A percentile compares a stretch with the other conserved stretches of the same genome.
These are phyloP conservation scores for Oryzias celebensis DNA, from an alignment of 2,113 vertebrate genomes.

Conservation along the genomic window DNA sequence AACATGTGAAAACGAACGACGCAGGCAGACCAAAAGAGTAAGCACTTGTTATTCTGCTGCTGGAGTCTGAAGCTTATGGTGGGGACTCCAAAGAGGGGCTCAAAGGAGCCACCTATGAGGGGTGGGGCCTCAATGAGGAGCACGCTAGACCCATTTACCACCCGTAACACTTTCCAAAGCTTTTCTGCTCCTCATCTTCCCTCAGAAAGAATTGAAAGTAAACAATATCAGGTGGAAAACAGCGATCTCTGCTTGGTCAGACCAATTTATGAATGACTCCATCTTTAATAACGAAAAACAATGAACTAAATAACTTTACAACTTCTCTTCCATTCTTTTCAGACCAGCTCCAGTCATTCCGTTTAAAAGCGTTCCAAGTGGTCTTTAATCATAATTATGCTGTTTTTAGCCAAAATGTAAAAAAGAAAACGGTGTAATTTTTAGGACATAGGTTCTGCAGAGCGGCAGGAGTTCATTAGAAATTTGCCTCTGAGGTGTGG, in stretches of 20 bases:
- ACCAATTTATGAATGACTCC: conserved; percentile 21
- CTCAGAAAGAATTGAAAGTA: too few species aligned
- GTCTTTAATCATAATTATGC: too few species aligned
- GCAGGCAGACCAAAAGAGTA: conserved; percentile 52
- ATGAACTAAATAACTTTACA: too few species aligned
- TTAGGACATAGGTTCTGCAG: too few species aligned
- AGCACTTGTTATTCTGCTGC: conserved; percentile 55
- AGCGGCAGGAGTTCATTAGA: too few species aligned
- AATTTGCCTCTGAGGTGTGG: too few species aligned
- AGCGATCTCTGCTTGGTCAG: conserved; percentile 4
- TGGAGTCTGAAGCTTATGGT: conserved; percentile 44
- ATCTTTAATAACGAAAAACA: conserved; percentile 12
- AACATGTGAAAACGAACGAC: conserved; percentile 50
- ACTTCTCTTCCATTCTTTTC: too few species aligned
- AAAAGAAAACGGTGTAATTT: too few species aligned
- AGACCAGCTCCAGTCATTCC: too few species aligned
- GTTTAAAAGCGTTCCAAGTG: too few species aligned
- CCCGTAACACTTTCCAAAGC: conserved; percentile 25
- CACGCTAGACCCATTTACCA: conserved; percentile 17
- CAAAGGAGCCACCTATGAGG: conserved; percentile 58
- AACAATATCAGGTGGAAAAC: too few species aligned
- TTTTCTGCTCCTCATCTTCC: neutral
- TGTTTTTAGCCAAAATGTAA: too few species aligned
- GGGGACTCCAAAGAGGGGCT: conserved; percentile 20
- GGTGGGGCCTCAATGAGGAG: conserved; percentile 36